A percentile compares a stretch with the other conserved stretches of the same genome.
phyloP scores from a whole-genome alignment of 2,113 vertebrate species.

The Datnioides undecimradiatus region DNA sequence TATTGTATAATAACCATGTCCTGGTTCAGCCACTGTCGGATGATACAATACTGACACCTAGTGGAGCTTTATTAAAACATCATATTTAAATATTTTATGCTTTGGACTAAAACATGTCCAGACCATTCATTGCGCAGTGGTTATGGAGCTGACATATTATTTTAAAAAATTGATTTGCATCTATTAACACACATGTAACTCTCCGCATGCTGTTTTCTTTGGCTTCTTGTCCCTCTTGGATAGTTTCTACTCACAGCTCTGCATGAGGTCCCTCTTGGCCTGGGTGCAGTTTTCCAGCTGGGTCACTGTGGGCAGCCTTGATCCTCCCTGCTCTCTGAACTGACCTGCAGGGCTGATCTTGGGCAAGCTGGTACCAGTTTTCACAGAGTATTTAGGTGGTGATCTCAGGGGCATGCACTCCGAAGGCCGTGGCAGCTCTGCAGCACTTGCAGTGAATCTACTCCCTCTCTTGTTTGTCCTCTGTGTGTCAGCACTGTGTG shows the following conservation, averaged over 20 bases:
- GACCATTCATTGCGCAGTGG: not conserved
- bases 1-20: not conserved
- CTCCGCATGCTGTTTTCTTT: slow-evolving; percentile 65
- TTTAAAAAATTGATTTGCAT: not conserved
- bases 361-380: not conserved
- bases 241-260: slow-evolving; percentile 34
- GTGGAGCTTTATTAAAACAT: slow-evolving; percentile 33
- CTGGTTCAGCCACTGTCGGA: not conserved
- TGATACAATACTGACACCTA: slow-evolving; percentile 73
- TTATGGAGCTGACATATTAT: not conserved
- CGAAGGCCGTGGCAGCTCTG: slow-evolving; percentile 40
- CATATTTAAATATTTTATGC: not conserved
- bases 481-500: not conserved
- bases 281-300: slow-evolving; percentile 67
- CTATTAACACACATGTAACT: not conserved
- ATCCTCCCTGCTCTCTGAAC: slow-evolving; percentile 48
- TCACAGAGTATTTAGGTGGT: not conserved
- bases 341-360: slow-evolving; percentile 52
- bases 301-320: slow-evolving; percentile 80
- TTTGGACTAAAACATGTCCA: not conserved
- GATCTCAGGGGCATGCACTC: slow-evolving; percentile 24
- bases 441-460: slow-evolving; percentile 32
- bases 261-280: slow-evolving; percentile 41
- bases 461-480: not conserved
- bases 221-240: slow-evolving; percentile 55